Evolutionary conservation across 2,797 vertebrate genomes (phyloP).

Genomic region (Tympanoctomys barrerae): DNA sequence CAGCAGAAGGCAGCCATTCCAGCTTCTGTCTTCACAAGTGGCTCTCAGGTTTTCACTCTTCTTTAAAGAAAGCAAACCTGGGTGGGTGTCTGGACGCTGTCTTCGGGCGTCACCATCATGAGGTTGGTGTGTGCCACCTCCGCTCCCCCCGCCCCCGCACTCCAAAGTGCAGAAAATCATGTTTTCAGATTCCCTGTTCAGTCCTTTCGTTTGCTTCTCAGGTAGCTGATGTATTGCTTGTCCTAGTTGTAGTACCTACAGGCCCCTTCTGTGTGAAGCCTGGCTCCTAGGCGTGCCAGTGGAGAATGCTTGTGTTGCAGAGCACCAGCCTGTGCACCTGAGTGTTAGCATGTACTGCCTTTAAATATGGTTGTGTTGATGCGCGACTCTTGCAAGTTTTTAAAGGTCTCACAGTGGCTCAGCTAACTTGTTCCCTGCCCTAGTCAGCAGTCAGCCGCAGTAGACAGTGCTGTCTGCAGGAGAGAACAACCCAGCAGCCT

Average conservation of each 20-base stretch:
- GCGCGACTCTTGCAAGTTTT: background rate
- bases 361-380: slow-evolving; percentile 34
- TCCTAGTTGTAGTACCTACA: background rate
- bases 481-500: background rate
- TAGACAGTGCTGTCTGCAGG: background rate
- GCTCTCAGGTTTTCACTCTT: slow-evolving; percentile 53
- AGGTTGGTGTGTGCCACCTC: background rate
- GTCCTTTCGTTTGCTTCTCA: background rate
- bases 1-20: slow-evolving; percentile 43
- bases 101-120: background rate
- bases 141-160: no score
- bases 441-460: background rate
- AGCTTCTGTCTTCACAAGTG: slow-evolving; percentile 42
- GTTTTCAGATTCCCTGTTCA: background rate
- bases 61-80: slow-evolving; percentile 44
- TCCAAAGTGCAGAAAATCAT: background rate
- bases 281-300: background rate
- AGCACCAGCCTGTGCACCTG: background rate
- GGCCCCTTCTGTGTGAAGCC: background rate
- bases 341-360: background rate
- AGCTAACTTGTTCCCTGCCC: slow-evolving; percentile 23
- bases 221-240: background rate
- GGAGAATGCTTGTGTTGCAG: background rate
- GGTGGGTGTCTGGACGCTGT: background rate
- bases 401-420: background rate